phyloP scores from a whole-genome alignment of 2,113 vertebrate species.

The Xenopus borealis region DNA sequence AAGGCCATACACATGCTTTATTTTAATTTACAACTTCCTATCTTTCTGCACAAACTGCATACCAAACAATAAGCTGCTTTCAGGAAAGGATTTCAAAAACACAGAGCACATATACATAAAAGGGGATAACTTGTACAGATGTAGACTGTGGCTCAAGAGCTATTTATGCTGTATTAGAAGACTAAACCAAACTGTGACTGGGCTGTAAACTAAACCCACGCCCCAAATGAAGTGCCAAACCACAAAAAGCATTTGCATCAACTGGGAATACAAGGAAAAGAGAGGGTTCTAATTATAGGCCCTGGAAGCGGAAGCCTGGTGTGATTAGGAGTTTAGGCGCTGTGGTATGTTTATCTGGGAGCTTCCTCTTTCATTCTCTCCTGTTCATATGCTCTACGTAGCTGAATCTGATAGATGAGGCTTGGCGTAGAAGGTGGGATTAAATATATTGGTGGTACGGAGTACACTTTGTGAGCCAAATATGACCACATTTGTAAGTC shows the following conservation, averaged over 20 bases:
- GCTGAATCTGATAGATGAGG: slow-evolving; percentile 79
- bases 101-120: slow-evolving; percentile 51
- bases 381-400: slow-evolving; percentile 56
- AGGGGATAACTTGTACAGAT: slow-evolving; percentile 71
- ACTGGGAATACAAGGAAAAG: slow-evolving; percentile 95
- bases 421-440: slow-evolving; percentile 66
- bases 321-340: slow-evolving; percentile 94
- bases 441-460: slow-evolving; percentile 74
- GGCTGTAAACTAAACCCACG: slow-evolving; percentile 94
- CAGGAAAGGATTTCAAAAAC: slow-evolving; percentile 54
- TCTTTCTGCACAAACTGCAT: slow-evolving; percentile 55
- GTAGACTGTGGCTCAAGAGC: slow-evolving; percentile 83
- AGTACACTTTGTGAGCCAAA: slow-evolving; percentile 68
- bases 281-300: slow-evolving; percentile 99
- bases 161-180: slow-evolving; percentile 95
- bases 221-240: slow-evolving; percentile 98
- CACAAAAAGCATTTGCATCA: slow-evolving; percentile 99
- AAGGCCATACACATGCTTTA: slow-evolving; percentile 55
- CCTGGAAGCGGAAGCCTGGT: slow-evolving; percentile 93
- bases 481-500: slow-evolving; percentile 73
- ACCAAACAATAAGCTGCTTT: slow-evolving; percentile 59
- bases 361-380: slow-evolving; percentile 83
- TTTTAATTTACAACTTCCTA: slow-evolving; percentile 62
- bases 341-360: slow-evolving; percentile 98
- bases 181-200: slow-evolving; percentile 86